Evolutionary conservation across 1,140 invertebrate genomes (phyloP).

Genomic region (Bactericera cockerelli): DNA sequence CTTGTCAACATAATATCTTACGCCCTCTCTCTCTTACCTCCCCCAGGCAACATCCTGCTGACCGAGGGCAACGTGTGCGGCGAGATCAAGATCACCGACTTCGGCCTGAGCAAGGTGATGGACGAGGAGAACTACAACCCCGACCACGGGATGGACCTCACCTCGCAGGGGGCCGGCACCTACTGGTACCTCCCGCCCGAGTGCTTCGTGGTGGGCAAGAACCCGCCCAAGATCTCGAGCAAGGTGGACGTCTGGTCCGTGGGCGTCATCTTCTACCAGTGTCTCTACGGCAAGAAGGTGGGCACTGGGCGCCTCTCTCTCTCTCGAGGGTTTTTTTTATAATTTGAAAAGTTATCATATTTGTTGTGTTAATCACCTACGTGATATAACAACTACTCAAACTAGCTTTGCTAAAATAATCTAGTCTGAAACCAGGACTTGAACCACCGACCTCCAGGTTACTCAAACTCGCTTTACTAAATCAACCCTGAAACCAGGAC

Average conservation of each 20-base stretch:
- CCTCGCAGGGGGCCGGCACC: constrained; percentile 96
- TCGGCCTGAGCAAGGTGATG: constrained; percentile 98
- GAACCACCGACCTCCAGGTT: too few species aligned
- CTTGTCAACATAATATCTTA: too few species aligned
- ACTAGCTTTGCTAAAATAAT: too few species aligned
- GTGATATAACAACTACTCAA: too few species aligned
- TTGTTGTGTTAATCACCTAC: too few species aligned
- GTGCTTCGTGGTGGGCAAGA: constrained; percentile 98
- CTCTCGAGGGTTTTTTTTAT: background rate
- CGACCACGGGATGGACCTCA: constrained; percentile 97
- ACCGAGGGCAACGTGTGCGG: constrained; percentile 83
- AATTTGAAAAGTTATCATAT: too few species aligned
- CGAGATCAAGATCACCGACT: constrained; percentile 99
- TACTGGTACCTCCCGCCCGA: constrained; percentile 99
- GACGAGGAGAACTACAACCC: constrained; percentile 97
- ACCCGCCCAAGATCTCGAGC: constrained; percentile 98
- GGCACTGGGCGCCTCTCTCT: constrained; percentile 80
- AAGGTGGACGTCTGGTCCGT: constrained; percentile 99
- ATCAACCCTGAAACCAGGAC: too few species aligned
- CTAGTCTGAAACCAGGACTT: too few species aligned
- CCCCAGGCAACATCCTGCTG: constrained; percentile 51
- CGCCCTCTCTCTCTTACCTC: constrained; percentile 37
- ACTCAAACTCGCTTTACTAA: too few species aligned
- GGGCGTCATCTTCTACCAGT: constrained; percentile 99
- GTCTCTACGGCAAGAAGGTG: constrained; percentile 86